phyloP scores from a whole-genome alignment of 2,888 invertebrate species.

The Acanthosepion lycidas region DNA sequence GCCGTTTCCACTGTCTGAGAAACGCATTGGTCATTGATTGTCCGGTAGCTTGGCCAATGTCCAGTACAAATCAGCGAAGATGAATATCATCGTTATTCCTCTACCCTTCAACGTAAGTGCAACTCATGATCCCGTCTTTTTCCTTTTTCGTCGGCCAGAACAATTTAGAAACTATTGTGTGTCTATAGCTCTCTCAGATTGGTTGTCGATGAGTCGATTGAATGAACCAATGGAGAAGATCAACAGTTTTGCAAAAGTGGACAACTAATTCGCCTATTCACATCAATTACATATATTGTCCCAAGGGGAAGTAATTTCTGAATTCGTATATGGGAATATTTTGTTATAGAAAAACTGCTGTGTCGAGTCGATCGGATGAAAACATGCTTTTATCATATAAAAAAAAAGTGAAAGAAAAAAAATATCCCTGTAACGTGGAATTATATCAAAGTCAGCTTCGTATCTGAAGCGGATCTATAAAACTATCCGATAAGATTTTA shows the following conservation, averaged over 20 bases:
- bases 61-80: not conserved
- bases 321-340: not conserved
- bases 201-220: not conserved
- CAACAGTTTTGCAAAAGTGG: not conserved
- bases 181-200: not conserved
- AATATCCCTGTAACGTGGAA: no score
- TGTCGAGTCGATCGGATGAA: not conserved
- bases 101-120: no score
- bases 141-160: not conserved
- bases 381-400: no score
- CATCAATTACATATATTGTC: slow-evolving; percentile 33
- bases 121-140: not conserved
- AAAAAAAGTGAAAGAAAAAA: no score
- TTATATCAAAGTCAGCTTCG: no score
- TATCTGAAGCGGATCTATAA: no score
- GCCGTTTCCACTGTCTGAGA: not conserved
- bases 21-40: not conserved
- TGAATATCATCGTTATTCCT: not conserved
- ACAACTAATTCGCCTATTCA: slow-evolving; percentile 33
- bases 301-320: not conserved
- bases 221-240: not conserved
- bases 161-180: not conserved
- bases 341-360: not conserved
- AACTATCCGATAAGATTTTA: no score
- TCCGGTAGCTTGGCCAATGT: not conserved